These are phyloP conservation scores for Pollenia griseotomentosa DNA, from an alignment of 2,888 invertebrate species.

Conservation along the genomic window DNA sequence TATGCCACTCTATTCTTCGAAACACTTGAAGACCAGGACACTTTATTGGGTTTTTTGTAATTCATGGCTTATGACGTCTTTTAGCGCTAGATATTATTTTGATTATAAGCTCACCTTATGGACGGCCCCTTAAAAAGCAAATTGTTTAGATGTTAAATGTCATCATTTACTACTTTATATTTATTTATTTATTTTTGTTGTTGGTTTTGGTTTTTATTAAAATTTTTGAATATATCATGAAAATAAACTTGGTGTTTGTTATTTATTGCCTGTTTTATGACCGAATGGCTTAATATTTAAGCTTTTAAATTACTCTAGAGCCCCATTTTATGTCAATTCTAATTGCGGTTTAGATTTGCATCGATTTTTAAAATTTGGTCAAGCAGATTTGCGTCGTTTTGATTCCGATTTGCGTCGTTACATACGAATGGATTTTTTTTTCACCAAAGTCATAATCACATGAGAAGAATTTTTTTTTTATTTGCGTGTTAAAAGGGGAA, in stretches of 20 bases:
- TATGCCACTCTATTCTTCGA: slow-evolving; percentile 46
- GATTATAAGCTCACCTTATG: background rate
- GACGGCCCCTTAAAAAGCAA: background rate
- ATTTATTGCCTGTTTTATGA: slow-evolving; percentile 24
- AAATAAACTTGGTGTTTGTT: slow-evolving; percentile 23
- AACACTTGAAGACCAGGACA: slow-evolving; percentile 28
- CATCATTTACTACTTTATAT: slow-evolving; percentile 15
- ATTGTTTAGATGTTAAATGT: slow-evolving; percentile 43
- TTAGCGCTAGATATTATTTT: slow-evolving; percentile 18
- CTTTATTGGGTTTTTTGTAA: slow-evolving; percentile 9
- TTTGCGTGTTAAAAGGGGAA: too few relatives aligned
- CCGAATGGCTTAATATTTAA: background rate
- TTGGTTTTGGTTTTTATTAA: slow-evolving; percentile 20
- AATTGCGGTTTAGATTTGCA: too few relatives aligned
- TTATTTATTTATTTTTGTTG: slow-evolving; percentile 13
- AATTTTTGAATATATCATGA: slow-evolving; percentile 22
- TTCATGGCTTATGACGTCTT: slow-evolving; percentile 37
- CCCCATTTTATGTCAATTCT: too few relatives aligned
- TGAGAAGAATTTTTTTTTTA: too few relatives aligned
- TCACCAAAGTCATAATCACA: too few relatives aligned
- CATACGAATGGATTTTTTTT: too few relatives aligned
- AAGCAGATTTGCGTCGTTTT: too few relatives aligned
- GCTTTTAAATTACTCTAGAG: too few relatives aligned
- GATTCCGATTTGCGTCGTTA: too few relatives aligned
- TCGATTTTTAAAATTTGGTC: too few relatives aligned